Percentiles rank a stretch among this genome's conserved stretches.
Conservation (phyloP, 2,797 vertebrate genomes). For the Acipenser oxyrinchus region DNA sequence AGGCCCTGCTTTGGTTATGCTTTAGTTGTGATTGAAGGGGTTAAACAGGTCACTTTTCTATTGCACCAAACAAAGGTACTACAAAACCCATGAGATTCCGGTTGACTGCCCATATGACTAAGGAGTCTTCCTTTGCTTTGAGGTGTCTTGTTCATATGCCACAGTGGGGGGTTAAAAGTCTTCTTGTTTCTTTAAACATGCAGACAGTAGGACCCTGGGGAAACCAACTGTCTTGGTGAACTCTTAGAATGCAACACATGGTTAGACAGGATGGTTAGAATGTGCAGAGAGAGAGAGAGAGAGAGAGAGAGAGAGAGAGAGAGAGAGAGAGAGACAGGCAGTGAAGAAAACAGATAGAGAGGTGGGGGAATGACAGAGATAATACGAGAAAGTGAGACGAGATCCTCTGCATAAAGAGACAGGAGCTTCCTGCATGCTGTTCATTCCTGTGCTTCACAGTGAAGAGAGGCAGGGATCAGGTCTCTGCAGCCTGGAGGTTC, state of each 20-base stretch:
- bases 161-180: too few species aligned
- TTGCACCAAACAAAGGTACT: too few species aligned
- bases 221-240: background rate
- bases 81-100: too few species aligned
- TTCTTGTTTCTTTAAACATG: too few species aligned
- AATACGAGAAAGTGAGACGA: background rate
- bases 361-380: too few species aligned
- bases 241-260: too few species aligned
- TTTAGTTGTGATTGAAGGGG: too few species aligned
- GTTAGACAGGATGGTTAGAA: background rate
- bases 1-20: too few species aligned
- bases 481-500: background rate
- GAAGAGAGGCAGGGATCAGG: slow-evolving; percentile 4
- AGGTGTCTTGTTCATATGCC: too few species aligned
- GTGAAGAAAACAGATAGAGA: background rate
- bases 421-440: background rate
- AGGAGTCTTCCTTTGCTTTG: too few species aligned
- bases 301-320: background rate
- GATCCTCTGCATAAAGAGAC: slow-evolving; percentile 1
- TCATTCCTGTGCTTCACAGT: slow-evolving; percentile 13
- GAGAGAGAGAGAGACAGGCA: background rate
- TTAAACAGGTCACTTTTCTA: too few species aligned
- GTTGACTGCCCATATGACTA: too few species aligned
- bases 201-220: background rate
- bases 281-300: background rate